Base-by-base conservation (phyloP, 2,888 invertebrate species). In the Selenia dentaria region DNA sequence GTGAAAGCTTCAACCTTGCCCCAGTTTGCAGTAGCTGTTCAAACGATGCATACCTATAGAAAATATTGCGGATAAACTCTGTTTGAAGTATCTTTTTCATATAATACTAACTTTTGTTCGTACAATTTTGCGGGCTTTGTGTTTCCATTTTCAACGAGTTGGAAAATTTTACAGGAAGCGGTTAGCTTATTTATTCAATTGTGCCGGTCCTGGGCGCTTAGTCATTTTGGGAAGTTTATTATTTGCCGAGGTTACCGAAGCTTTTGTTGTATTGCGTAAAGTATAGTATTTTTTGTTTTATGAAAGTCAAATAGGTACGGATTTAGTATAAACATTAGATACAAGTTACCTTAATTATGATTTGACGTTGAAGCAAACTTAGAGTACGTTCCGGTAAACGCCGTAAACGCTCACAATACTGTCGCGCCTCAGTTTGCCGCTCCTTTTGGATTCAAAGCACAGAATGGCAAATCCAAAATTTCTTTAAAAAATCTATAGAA, bases 1-100 rank as follows among this genome's bases (percentile, higher is more conserved):
- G 31, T 32, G 45, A 45, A 28, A 28, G 36, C 39, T 33, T 29
- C 42, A 54, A 54, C 56, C 56, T 56, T 59, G 50, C 34, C 42
- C 55, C 26, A 55, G 45, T 56, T 58, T 47, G 28, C 42, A 54
- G 22, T 22, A 48, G 53, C 41, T 46, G 50, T 51, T 50, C 37
- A 46, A 51, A 42, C 13, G 36, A 28, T 9, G n/a, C 31, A 31
- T 28, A n/a, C n/a, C n/a, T n/a, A 29, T 36, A 45, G 24, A 48
- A 26, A 28, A 41, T 42, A 37, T 37, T 43, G 45, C 8, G 2
- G n/a, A 44, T 43, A 25, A 50, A 46, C 36, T 39, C 38, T 29
- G 51, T 51, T 49, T 46, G 37, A 49, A 58, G 27, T 31, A 47
- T 38, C 29, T 34, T 41, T 57, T 47, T 57, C 48, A 36, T 50